Evolutionary conservation across 2,113 vertebrate genomes (phyloP), one percentile per base, ranked within the genome.

Genomic region (Collichthys lucidus): DNA sequence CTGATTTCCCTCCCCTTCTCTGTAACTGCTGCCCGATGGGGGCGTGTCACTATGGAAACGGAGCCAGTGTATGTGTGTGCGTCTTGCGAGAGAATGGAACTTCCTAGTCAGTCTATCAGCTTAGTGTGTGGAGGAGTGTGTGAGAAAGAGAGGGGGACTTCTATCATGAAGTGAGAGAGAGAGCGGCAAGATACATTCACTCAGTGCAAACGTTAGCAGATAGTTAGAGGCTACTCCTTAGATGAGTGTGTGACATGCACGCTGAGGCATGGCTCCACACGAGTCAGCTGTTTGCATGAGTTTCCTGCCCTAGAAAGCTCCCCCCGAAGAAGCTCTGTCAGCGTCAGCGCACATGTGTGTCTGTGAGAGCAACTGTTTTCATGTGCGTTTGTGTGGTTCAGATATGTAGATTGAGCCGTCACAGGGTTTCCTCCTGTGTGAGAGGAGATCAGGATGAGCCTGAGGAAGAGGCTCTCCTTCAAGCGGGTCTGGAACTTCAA

Each of bases 381-480:
- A 55, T 76, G 72, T 49, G 65, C 76, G 86, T 72, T 31, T 80
- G 84, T 73, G 87, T 77, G 80, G 67, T 50, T 83, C 76, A 78
- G 87, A 84, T 75, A 91, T 89, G 93, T 92, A 91, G 91, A 82
- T 67, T 84, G 52, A 89, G 80, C 50, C 65, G 79, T 65, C 49
- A 35, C 1, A 31, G 68, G 65, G 74, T 84, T 87, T 86, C 70
- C 92, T 92, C 88, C 81, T 92, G 87, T 86, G 55, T 84, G 67
- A 81, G 88, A 80, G 89, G 85, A 76, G 88, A 85, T 50, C 90
- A 94, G 92, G 86, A 96, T 95, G 95, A 96, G 95, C 91, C 85
- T 96, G 59, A 95, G 92, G 88, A 96, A 95, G 83, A 95, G 95
- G 86, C 95, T 96, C 79, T 96, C 95, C 71, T 96, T 96, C 90